Evolutionary conservation across 2,888 invertebrate species (phyloP).

Genomic region (Sinodicranocentrus sp.): DNA sequence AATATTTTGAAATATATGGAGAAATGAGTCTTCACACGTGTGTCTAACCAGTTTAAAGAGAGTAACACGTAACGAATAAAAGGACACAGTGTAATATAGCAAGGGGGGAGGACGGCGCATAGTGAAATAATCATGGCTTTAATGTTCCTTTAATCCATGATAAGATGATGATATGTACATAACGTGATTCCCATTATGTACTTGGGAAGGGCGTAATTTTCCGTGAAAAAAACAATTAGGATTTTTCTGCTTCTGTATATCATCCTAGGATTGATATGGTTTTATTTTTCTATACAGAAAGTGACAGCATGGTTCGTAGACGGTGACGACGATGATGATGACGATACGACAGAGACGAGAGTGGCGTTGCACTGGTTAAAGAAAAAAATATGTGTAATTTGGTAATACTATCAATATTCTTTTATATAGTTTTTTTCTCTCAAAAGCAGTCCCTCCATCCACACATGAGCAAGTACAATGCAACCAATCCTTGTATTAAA

Average conservation of each 20-base stretch:
- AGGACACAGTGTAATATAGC: neutral
- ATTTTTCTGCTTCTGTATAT: slow-evolving; percentile 8
- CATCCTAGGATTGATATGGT: no score
- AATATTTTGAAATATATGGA: neutral
- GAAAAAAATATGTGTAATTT: neutral
- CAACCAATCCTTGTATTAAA: neutral
- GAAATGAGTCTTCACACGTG: neutral
- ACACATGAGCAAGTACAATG: neutral
- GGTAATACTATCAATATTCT: no score
- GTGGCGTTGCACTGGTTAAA: neutral
- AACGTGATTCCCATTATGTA: neutral
- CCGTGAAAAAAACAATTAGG: slow-evolving; percentile 75
- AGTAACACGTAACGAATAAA: slow-evolving; percentile 15
- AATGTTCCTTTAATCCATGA: slow-evolving; percentile 1
- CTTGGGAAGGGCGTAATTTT: slow-evolving; percentile 76
- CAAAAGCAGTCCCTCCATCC: no score
- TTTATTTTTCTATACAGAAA: slow-evolving; percentile 1
- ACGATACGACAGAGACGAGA: neutral
- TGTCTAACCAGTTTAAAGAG: slow-evolving; percentile 15
- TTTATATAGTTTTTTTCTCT: no score
- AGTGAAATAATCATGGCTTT: neutral
- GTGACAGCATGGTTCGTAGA: slow-evolving; percentile 13
- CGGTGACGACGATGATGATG: neutral
- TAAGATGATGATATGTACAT: neutral
- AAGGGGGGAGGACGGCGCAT: no score